Conservation (phyloP, 2,888 invertebrate species). For the Apodemia hepburni region DNA sequence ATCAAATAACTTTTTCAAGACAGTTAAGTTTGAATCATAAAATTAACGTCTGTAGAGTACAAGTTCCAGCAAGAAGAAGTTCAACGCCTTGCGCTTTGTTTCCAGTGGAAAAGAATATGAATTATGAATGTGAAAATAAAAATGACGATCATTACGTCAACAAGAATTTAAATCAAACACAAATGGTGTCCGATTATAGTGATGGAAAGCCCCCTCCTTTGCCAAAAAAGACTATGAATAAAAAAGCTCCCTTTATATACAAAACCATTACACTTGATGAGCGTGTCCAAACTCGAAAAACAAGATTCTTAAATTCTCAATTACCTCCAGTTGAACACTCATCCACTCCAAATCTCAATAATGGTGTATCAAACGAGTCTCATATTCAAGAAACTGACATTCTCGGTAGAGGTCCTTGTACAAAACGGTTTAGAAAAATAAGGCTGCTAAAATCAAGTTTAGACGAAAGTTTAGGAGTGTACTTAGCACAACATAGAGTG, state of each 20-base stretch:
- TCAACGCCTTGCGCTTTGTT: constrained; percentile 72
- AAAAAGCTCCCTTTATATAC: constrained; percentile 63
- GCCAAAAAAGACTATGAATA: constrained; percentile 67
- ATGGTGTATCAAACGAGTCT: constrained; percentile 48
- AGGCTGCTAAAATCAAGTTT: constrained; percentile 83
- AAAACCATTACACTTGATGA: constrained; percentile 74
- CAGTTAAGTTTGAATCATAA: constrained; percentile 71
- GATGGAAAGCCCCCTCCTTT: constrained; percentile 68
- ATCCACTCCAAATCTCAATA: constrained; percentile 50
- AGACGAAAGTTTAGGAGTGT: constrained; percentile 85
- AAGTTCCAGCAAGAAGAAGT: constrained; percentile 64
- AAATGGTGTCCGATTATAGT: constrained; percentile 47
- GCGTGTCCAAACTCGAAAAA: constrained; percentile 72
- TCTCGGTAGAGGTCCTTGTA: constrained; percentile 79
- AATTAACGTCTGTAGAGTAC: constrained; percentile 62
- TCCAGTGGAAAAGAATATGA: constrained; percentile 56
- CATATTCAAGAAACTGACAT: constrained; percentile 58
- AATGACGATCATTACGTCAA: constrained; percentile 44
- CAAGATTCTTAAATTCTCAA: constrained; percentile 71
- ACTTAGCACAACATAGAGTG: constrained; percentile 83
- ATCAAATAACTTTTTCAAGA: constrained; percentile 60
- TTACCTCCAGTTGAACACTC: constrained; percentile 55
- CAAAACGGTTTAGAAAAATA: constrained; percentile 82
- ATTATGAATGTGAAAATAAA: constrained; percentile 56
- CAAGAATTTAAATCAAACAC: constrained; percentile 32